Conservation (phyloP, 2,113 vertebrate species). For the Psittacula cyanocephala region DNA sequence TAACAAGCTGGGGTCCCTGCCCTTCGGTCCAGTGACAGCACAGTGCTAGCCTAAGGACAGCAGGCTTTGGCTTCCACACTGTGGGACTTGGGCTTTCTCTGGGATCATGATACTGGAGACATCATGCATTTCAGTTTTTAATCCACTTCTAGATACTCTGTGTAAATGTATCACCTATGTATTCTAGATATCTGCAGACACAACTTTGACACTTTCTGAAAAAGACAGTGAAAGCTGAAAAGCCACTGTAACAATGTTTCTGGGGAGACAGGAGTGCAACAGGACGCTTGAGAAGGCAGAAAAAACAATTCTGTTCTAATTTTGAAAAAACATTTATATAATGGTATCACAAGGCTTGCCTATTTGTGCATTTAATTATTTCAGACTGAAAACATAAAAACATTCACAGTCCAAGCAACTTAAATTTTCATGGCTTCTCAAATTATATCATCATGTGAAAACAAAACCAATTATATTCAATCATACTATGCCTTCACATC, state of each 20-base stretch:
- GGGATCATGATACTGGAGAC: neutral
- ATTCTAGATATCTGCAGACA: neutral
- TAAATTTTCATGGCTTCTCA: neutral
- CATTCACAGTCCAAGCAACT: neutral
- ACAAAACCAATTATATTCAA: neutral
- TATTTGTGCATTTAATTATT: neutral
- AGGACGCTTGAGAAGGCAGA: neutral
- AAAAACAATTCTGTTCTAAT: neutral
- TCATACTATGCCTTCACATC: neutral
- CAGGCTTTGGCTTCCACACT: neutral
- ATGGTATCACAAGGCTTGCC: neutral
- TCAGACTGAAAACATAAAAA: neutral
- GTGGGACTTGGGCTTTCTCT: neutral
- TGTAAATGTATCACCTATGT: neutral
- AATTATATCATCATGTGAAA: neutral
- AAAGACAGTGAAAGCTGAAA: neutral
- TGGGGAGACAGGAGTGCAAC: neutral
- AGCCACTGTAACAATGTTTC: neutral
- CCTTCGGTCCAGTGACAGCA: neutral
- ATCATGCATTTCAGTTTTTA: neutral
- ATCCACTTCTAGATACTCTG: neutral
- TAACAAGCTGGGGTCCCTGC: neutral
- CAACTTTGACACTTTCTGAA: neutral
- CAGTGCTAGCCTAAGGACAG: neutral
- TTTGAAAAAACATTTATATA: neutral